Conservation (phyloP, 1,140 invertebrate genomes). For the Lordiphosa clarofinis region DNA sequence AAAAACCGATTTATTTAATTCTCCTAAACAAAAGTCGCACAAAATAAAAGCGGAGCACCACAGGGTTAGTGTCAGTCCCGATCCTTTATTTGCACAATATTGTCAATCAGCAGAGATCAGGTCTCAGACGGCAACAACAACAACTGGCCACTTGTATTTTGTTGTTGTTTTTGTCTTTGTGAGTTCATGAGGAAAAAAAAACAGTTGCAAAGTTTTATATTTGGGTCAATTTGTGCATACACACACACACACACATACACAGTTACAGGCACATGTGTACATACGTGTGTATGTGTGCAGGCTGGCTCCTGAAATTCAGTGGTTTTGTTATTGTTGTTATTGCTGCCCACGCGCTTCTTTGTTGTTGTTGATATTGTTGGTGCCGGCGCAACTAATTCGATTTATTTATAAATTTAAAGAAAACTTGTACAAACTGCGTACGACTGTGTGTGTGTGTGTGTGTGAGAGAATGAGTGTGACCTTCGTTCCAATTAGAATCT, state of each 20-base stretch:
- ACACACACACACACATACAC: background rate
- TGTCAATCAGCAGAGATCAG: background rate
- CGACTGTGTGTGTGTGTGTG: constrained; percentile 8
- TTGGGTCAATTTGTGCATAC: constrained; percentile 19
- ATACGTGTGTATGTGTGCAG: constrained; percentile 10
- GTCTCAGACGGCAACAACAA: constrained; percentile 1
- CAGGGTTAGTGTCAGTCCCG: too few relatives aligned
- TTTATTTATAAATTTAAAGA: constrained; percentile 46
- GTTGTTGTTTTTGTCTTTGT: constrained; percentile 18
- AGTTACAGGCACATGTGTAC: background rate
- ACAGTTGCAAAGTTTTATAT: constrained; percentile 14
- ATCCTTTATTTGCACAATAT: too few relatives aligned
- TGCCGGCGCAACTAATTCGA: constrained; percentile 43
- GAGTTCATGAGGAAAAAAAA: constrained; percentile 21
- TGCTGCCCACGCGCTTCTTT: constrained; percentile 36
- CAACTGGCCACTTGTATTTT: background rate
- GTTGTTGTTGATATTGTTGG: constrained; percentile 4
- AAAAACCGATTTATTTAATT: too few relatives aligned
- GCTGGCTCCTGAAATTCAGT: constrained; percentile 13
- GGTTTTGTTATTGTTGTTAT: constrained; percentile 23
- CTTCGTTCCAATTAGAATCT: constrained; percentile 64
- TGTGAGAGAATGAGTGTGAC: constrained; percentile 46
- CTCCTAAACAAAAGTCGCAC: too few relatives aligned
- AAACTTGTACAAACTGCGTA: constrained; percentile 22
- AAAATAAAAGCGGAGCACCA: too few relatives aligned